Percentiles rank a stretch among this genome's conserved stretches.
phyloP scores from a whole-genome alignment of 2,797 vertebrate genomes.

The Halcyon smyrnensis region DNA sequence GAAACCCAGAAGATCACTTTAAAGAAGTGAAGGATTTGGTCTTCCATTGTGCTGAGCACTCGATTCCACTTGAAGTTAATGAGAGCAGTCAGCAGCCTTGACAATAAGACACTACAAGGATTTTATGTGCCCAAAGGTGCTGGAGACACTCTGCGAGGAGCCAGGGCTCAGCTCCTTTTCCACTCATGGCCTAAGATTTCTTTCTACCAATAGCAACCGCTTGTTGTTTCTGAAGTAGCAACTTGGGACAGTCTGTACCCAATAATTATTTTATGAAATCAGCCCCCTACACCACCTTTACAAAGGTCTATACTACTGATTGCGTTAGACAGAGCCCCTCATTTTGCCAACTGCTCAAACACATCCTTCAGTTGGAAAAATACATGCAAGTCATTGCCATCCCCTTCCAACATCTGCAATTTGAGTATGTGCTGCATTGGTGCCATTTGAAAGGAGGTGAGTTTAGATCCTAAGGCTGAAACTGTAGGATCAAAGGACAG shows the following conservation, averaged over 20 bases:
- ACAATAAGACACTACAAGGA: neutral
- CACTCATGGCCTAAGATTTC: neutral
- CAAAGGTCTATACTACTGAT: neutral
- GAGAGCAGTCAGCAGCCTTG: slow-evolving; percentile 45
- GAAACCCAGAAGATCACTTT: slow-evolving; percentile 39
- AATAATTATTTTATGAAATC: neutral
- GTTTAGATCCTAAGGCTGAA: neutral
- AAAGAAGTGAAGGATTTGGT: slow-evolving; percentile 25
- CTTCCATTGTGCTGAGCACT: slow-evolving; percentile 51
- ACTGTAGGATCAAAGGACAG: neutral
- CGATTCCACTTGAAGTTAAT: slow-evolving; percentile 57
- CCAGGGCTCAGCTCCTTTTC: neutral
- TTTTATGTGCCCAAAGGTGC: slow-evolving; percentile 31
- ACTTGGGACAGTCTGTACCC: neutral
- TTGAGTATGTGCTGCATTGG: fast-evolving
- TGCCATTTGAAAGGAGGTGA: neutral
- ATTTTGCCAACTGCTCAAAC: neutral
- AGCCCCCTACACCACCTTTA: neutral
- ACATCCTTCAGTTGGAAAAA: neutral
- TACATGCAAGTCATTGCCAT: neutral
- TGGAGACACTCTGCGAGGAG: neutral
- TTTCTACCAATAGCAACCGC: neutral
- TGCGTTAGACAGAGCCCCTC: neutral
- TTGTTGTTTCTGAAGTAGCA: neutral
- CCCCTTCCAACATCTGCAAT: neutral